A percentile compares a stretch with the other conserved stretches of the same genome.
Conservation (phyloP, 2,113 vertebrate species). For the Geococcyx californianus region DNA sequence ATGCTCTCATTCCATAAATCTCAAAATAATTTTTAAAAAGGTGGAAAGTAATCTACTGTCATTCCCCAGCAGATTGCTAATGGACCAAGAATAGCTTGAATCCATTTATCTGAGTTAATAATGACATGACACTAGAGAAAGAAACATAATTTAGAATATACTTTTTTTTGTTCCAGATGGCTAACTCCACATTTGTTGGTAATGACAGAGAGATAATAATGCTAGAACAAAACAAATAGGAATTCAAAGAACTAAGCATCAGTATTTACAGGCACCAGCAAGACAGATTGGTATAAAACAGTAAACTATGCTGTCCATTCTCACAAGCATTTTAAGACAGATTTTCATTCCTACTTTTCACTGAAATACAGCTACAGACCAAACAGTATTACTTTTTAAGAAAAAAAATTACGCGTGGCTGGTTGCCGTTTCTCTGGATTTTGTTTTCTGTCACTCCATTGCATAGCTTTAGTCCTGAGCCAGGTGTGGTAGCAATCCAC, state of each 20-base stretch:
- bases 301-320: neutral
- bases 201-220: neutral
- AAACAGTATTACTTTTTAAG: neutral
- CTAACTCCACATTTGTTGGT: neutral
- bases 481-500: neutral
- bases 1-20: neutral
- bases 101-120: conserved; percentile 9
- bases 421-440: neutral
- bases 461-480: neutral
- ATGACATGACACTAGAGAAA: neutral
- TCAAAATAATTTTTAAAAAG: neutral
- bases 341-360: neutral
- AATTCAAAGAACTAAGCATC: neutral
- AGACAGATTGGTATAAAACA: neutral
- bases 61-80: neutral
- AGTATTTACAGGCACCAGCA: neutral
- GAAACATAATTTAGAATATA: neutral
- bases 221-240: neutral
- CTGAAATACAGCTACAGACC: neutral
- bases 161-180: neutral
- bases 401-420: neutral
- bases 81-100: neutral
- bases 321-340: neutral
- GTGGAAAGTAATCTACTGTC: neutral
- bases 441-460: neutral